A percentile compares a stretch with the other conserved stretches of the same genome.
Evolutionary conservation across 2,888 invertebrate genomes (phyloP).

Genomic region (Lamellibrachia columna): DNA sequence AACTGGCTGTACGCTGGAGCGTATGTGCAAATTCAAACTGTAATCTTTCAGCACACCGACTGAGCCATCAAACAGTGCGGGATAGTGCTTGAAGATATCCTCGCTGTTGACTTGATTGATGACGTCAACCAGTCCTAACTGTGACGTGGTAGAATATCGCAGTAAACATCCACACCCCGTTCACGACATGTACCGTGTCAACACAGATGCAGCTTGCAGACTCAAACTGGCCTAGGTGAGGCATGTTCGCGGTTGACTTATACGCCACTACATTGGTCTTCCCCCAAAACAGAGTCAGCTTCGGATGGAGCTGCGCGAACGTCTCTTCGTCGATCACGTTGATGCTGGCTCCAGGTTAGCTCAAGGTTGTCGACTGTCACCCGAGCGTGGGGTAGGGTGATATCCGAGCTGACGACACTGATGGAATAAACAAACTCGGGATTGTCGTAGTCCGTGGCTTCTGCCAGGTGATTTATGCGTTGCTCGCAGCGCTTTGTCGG

Average conservation of each 20-base stretch:
- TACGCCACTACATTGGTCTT: background rate
- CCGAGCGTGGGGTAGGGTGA: too few species aligned
- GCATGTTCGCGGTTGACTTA: background rate
- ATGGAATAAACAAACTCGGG: too few species aligned
- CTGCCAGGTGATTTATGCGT: too few species aligned
- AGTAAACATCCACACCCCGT: slow-evolving; percentile 23
- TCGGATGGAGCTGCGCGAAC: background rate
- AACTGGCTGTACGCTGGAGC: slow-evolving; percentile 34
- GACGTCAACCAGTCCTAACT: background rate
- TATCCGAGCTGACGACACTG: too few species aligned
- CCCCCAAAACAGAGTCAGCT: background rate
- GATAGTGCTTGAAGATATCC: background rate
- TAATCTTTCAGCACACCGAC: background rate
- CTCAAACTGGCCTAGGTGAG: background rate
- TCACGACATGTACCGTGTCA: slow-evolving; percentile 13
- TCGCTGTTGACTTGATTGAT: background rate
- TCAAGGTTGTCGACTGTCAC: too few species aligned
- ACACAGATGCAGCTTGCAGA: background rate
- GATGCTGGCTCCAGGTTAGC: too few species aligned
- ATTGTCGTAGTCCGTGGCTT: too few species aligned
- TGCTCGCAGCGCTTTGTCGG: too few species aligned
- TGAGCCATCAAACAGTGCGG: background rate
- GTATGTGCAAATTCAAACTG: slow-evolving; percentile 39
- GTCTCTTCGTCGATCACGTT: too few species aligned
- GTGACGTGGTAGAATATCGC: slow-evolving; percentile 18